Evolutionary conservation across 2,113 vertebrate species (phyloP).

Genomic region (Notothenia rossii): DNA sequence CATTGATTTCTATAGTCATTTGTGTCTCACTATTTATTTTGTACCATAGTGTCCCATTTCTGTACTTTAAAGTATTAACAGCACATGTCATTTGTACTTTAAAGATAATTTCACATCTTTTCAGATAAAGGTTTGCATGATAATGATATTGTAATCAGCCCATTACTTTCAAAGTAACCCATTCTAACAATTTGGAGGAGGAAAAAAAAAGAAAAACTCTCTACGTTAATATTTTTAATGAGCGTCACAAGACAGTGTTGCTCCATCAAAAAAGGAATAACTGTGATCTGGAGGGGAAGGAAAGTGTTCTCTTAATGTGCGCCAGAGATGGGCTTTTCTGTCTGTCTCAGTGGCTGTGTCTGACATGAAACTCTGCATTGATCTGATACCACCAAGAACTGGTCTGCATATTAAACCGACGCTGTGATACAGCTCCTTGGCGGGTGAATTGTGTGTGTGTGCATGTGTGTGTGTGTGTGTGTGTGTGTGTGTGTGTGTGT

Average conservation of each 20-base stretch:
- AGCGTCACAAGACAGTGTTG: slow-evolving; percentile 67
- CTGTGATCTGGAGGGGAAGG: slow-evolving; percentile 69
- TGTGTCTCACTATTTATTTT: slow-evolving; percentile 18
- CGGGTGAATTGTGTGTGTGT: slow-evolving; percentile 41
- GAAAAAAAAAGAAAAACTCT: slow-evolving; percentile 23
- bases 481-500: slow-evolving; percentile 12
- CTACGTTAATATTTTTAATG: slow-evolving; percentile 74
- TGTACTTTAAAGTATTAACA: slow-evolving; percentile 27
- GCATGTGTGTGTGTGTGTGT: slow-evolving; percentile 18
- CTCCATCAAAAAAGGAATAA: slow-evolving; percentile 65
- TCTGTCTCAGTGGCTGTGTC: slow-evolving; percentile 70
- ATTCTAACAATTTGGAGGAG: slow-evolving; percentile 52
- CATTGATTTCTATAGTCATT: slow-evolving; percentile 13
- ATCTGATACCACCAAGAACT: slow-evolving; percentile 77
- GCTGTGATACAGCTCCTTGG: slow-evolving; percentile 53
- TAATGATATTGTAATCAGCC: slow-evolving; percentile 67
- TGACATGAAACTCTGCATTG: slow-evolving; percentile 77
- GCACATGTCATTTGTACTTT: slow-evolving; percentile 15
- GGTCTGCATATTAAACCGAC: slow-evolving; percentile 71
- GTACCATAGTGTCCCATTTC: background rate
- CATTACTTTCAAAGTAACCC: slow-evolving; percentile 70
- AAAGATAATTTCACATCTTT: slow-evolving; percentile 40
- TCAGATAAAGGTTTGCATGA: slow-evolving; percentile 38
- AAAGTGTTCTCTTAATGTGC: slow-evolving; percentile 72
- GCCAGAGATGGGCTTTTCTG: slow-evolving; percentile 73